Percentiles rank a stretch among this genome's conserved stretches.
phyloP scores from a whole-genome alignment of 1,140 invertebrate species.

The Arctopsyche grandis region DNA sequence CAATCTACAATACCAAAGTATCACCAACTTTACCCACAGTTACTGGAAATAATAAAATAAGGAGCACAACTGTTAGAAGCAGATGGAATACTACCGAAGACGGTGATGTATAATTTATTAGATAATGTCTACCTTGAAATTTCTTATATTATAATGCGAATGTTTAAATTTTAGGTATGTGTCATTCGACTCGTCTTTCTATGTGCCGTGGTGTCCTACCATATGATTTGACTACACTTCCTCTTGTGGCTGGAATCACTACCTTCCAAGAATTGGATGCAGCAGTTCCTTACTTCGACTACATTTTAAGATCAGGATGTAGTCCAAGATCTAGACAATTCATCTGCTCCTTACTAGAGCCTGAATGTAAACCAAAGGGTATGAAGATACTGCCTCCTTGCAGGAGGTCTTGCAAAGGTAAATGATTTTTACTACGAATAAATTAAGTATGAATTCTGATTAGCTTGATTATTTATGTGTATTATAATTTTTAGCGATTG shows the following conservation, averaged over 20 bases:
- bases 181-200: constrained; percentile 61
- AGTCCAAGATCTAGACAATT: constrained; percentile 71
- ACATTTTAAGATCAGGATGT: constrained; percentile 70
- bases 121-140: not conserved
- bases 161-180: constrained; percentile 56
- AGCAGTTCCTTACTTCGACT: constrained; percentile 66
- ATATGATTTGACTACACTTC: constrained; percentile 70
- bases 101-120: constrained; percentile 49
- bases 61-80: constrained; percentile 53
- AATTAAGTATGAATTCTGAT: not conserved
- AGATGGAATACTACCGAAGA: constrained; percentile 54
- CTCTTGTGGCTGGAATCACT: constrained; percentile 58
- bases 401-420: constrained; percentile 73
- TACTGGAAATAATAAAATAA: constrained; percentile 54
- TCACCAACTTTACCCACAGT: constrained; percentile 69
- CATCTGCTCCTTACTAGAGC: constrained; percentile 72
- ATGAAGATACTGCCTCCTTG: constrained; percentile 70
- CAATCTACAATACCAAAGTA: constrained; percentile 66
- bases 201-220: constrained; percentile 71
- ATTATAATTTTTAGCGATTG: constrained; percentile 61
- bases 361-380: constrained; percentile 71
- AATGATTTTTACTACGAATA: no score
- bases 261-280: constrained; percentile 59
- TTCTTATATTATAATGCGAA: not conserved
- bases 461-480: not conserved